Evolutionary conservation across 2,888 invertebrate genomes (phyloP), one percentile per base, ranked within the genome.

Genomic region (Yponomeuta evonymella): DNA sequence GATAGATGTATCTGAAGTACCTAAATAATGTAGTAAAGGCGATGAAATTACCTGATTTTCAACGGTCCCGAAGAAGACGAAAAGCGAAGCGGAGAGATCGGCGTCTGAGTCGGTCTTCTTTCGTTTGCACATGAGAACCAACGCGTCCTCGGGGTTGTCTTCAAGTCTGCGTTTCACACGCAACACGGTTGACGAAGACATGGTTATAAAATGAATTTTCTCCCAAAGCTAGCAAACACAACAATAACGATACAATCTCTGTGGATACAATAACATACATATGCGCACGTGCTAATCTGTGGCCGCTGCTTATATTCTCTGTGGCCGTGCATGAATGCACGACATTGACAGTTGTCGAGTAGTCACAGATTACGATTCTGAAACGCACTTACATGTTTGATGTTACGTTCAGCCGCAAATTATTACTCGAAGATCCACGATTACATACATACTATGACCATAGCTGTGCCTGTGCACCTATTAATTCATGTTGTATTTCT

Each of bases 41-140:
- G 3, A 58, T 33, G 33, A 65, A 43, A 15, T 79, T 88, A 95
- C 96, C 91, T 94, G 94, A 79, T 93, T 93, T 72, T 94, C 88
- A n/a, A 95, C 92, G 33, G 96, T 96, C 72, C 95, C 95, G 66
- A 95, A 94, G 78, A 96, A 96, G 78, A 95, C 95, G 12, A 96
- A 93, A 62, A 96, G 85, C 1, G 95, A 93, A 0, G 95, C 94
- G 9, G 93, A 86, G 74, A 93, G 86, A 72, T 92, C 89, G 72
- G 84, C 81, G 71, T 89, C 87, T 58, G 82, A 79, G 68, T 94
- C 93, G 4, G 92, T 89, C 90, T 95, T 96, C 68, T 92, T 89
- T 68, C 94, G 93, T 84, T 96, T 96, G 76, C 95, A 95, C 76
- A 95, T 93, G 67, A 96, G 88, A 69, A 96, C 92, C 74, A 96